Base-by-base conservation (phyloP, 1,140 invertebrate species). In the Pseudomyrmex gracilis region DNA sequence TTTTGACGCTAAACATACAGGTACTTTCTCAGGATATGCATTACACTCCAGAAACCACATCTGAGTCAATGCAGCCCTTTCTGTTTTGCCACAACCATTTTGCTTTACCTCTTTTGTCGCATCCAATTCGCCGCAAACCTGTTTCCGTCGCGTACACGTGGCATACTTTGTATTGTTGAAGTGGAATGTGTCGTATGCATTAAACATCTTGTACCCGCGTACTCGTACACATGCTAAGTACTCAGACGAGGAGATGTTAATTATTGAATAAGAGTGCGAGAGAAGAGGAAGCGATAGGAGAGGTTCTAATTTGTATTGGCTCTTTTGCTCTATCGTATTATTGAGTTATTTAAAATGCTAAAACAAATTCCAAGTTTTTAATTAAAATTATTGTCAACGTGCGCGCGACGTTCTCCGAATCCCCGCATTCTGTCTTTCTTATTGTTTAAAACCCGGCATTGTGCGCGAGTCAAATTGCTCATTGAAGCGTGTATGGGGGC, bases 51-150 rank as follows among this genome's bases (percentile, higher is more conserved):
- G 60, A 13, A 57, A 55, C 17, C n/a, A 78, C 76, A 78, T 57
- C 70, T 15, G 20, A 78, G 64, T 78, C 64, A 57, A 70, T 78
- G 64, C 43, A 45, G 51, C 20, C 20, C 7, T 20, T 68, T 68
- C 74, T 20, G 13, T 43, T 43, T 78, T 8, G 43, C 76, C 10
- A 5, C 5, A 57, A 78, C 20, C 76, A 55, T 68, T 70, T 78
- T 68, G 63, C 17, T 10, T 55, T 2, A 68, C 51, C 74, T 78
- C 74, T 68, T 68, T 78, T 24, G 66, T 47, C 34, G 13, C 13
- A 58, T 78, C 76, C 64, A 78, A 78, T 78, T 78, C 43, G 20
- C 64, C 13, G 7, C 49, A 45, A 68, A 78, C 17, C 64, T 47
- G 43, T 78, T 78, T 67, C 34, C 51, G 34, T 47, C 34, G 17